These are phyloP conservation scores for Psix sp. DNA, from an alignment of 1,140 invertebrate genomes.

Conservation along the genomic window DNA sequence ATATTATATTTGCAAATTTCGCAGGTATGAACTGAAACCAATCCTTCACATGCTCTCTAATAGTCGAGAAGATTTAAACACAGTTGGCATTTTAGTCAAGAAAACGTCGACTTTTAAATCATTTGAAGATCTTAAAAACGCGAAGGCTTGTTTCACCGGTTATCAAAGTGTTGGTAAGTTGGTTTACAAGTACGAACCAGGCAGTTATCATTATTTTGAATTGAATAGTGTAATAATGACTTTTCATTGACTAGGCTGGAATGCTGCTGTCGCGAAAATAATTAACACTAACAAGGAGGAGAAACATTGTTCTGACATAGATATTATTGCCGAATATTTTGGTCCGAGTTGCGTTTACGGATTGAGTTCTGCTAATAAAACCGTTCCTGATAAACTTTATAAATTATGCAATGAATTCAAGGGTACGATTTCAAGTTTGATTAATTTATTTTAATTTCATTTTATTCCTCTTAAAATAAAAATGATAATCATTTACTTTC, in stretches of 20 bases:
- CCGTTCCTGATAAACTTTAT: constrained; percentile 62
- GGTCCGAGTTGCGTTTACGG: constrained; percentile 80
- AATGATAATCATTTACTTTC: no score
- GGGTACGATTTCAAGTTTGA: constrained; percentile 7
- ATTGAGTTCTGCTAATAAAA: constrained; percentile 49
- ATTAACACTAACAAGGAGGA: constrained; percentile 68
- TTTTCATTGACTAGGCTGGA: constrained; percentile 70
- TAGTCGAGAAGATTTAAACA: constrained; percentile 79
- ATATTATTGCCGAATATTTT: constrained; percentile 80
- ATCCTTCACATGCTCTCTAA: constrained; percentile 82
- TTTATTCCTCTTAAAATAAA: neutral
- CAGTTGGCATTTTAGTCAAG: constrained; percentile 84
- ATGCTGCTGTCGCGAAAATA: constrained; percentile 77
- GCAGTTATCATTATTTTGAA: neutral
- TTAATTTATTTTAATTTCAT: no score
- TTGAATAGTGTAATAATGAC: constrained; percentile 1
- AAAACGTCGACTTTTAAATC: constrained; percentile 78
- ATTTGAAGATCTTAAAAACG: constrained; percentile 81
- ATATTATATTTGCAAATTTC: no score
- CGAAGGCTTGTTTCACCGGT: constrained; percentile 83
- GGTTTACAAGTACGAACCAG: neutral
- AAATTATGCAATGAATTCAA: constrained; percentile 59
- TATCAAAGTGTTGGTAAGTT: constrained; percentile 82
- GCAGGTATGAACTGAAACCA: constrained; percentile 77
- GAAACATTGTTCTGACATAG: constrained; percentile 70